phyloP scores from a whole-genome alignment of 2,888 invertebrate species.

The Acheta domesticus region DNA sequence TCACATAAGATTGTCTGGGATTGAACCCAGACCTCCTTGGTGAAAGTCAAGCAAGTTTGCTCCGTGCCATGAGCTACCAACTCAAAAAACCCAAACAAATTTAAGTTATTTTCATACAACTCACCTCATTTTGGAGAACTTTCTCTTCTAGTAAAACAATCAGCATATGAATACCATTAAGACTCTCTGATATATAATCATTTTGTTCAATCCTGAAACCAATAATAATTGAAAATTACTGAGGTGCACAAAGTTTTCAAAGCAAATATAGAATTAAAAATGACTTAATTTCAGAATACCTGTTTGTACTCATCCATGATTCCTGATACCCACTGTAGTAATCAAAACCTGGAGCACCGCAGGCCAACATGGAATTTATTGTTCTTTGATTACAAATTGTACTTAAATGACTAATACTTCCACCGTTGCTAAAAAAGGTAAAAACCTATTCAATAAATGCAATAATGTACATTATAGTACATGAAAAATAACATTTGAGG shows the following conservation, averaged over 20 bases:
- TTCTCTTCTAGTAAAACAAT: neutral
- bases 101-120: neutral
- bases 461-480: too few species aligned
- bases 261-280: too few species aligned
- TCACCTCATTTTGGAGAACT: neutral
- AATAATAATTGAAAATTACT: neutral
- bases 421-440: too few species aligned
- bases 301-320: neutral
- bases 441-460: too few species aligned
- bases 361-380: neutral
- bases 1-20: too few species aligned
- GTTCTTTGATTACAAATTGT: neutral
- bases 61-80: too few species aligned
- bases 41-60: too few species aligned
- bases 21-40: too few species aligned
- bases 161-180: neutral
- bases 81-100: too few species aligned
- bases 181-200: neutral
- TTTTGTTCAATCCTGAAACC: neutral
- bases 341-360: neutral
- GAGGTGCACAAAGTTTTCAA: neutral
- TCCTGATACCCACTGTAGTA: neutral
- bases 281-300: neutral
- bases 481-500: too few species aligned
- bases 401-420: too few species aligned